Evolutionary conservation across 2,113 vertebrate species (phyloP).

Genomic region (Hippocampus abdominalis): DNA sequence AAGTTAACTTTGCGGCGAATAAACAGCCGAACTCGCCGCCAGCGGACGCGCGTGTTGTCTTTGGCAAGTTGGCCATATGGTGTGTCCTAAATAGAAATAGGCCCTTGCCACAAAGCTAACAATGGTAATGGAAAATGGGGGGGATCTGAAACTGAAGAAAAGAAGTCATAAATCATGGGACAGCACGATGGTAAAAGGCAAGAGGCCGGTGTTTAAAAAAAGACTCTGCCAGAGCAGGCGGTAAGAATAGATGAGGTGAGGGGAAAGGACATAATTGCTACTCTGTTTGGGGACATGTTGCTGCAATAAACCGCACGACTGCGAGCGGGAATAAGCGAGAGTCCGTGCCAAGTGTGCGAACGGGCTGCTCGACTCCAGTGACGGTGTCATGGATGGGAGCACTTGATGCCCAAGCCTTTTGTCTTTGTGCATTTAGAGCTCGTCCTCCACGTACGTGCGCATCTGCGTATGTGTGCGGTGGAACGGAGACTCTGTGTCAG

Average conservation of each 20-base stretch:
- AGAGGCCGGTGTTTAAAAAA: conserved; percentile 38
- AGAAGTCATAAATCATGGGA: conserved; percentile 54
- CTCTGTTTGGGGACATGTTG: conserved; percentile 51
- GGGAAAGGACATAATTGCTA: conserved; percentile 53
- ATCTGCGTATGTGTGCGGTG: conserved; percentile 23
- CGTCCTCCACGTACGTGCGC: conserved; percentile 27
- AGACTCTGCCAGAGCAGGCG: conserved; percentile 27
- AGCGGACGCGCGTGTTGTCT: conserved; percentile 44
- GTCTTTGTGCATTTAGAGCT: conserved; percentile 40
- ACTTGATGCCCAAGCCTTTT: conserved; percentile 55
- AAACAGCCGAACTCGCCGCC: conserved; percentile 51
- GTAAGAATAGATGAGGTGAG: conserved; percentile 53
- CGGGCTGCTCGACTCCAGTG: conserved; percentile 25
- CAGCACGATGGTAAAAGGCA: not conserved
- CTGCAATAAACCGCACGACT: conserved; percentile 48
- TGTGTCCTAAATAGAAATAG: conserved; percentile 52
- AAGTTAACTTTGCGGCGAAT: conserved; percentile 66
- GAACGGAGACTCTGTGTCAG: conserved; percentile 68
- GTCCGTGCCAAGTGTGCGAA: conserved; percentile 15
- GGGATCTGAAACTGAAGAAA: conserved; percentile 49
- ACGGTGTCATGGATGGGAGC: conserved; percentile 33
- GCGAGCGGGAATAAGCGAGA: conserved; percentile 42
- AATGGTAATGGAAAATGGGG: conserved; percentile 22
- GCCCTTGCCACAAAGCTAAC: conserved; percentile 44
- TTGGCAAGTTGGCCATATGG: conserved; percentile 37